Evolutionary conservation across 1,140 invertebrate species (phyloP), one percentile per base, ranked within the genome.

Genomic region (Cataglyphis hispanica): DNA sequence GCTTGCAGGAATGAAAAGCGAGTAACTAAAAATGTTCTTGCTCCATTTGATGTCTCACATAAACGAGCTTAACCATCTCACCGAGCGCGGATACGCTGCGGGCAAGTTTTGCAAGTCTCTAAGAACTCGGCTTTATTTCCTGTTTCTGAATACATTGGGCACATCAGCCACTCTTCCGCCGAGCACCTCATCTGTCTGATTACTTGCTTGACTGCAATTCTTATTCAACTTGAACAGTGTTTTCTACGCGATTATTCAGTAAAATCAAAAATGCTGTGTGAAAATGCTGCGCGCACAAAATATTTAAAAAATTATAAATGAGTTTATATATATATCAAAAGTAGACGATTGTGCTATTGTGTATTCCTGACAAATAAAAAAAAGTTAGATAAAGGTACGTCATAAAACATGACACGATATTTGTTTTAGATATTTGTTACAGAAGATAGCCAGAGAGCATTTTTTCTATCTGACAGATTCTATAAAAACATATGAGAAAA

Each of bases 101-200:
- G 25, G 40, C 27, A 27, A 76, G 40, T 63, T 86, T 67, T 46
- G 37, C 46, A 56, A 61, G 60, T 58, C 74, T 66, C 74, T 22
- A 76, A 81, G 60, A 37, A 86, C 87, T 70, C 61, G 37, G 83
- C 61, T 88, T 85, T 87, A 88, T 85, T 86, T 81, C 66, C 43
- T 58, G 72, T 11, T 72, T 22, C 46, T 6, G 75, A 81, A 70
- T 70, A 58, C 72, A 56, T 60, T 34, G 27, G 27, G 8, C 63
- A 74, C 74, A 77, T 76, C n/a, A 31, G 66, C 31, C 40, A 61
- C 50, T 74, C 67, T 60, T 60, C 66, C 53, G 22, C 50, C 46
- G 13, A 67, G 34, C 25, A 46, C 40, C 67, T 60, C 67, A 66
- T 78, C 63, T 67, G 46, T 81, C 16, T 25, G 63, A 77, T 85